phyloP scores from a whole-genome alignment of 2,113 vertebrate genomes.

The Hemibagrus wyckioides region DNA sequence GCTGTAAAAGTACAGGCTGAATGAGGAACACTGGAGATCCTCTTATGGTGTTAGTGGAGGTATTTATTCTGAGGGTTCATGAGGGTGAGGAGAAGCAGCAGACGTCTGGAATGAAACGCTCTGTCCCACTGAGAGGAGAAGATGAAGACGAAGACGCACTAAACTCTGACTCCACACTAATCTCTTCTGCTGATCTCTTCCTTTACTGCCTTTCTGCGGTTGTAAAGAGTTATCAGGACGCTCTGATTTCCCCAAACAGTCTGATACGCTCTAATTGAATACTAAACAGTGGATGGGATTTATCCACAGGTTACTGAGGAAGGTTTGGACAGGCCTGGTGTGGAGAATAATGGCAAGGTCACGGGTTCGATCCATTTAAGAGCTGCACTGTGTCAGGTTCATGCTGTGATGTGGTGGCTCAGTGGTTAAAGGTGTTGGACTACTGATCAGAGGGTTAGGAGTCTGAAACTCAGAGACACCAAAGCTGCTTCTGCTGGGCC shows the following conservation, averaged over 20 bases:
- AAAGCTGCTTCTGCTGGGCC: too few species aligned
- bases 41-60: conserved; percentile 1
- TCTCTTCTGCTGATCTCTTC: conserved; percentile 15
- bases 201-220: not conserved
- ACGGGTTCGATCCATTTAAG: too few species aligned
- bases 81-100: conserved; percentile 1
- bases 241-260: conserved; percentile 12
- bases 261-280: not conserved
- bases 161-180: conserved; percentile 26
- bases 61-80: conserved; percentile 23
- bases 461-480: too few species aligned
- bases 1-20: conserved; percentile 37
- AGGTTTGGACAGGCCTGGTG: not conserved
- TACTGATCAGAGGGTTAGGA: too few species aligned
- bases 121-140: conserved; percentile 25
- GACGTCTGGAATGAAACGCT: conserved; percentile 39
- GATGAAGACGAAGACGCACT: not conserved
- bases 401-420: too few species aligned
- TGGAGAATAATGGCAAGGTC: not conserved
- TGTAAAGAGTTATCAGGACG: not conserved
- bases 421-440: too few species aligned
- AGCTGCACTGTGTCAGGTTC: too few species aligned
- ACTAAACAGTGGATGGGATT: not conserved
- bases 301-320: not conserved
- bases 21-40: not conserved